Evolutionary conservation across 1,140 invertebrate species (phyloP).

Genomic region (Lucilia cuprina): DNA sequence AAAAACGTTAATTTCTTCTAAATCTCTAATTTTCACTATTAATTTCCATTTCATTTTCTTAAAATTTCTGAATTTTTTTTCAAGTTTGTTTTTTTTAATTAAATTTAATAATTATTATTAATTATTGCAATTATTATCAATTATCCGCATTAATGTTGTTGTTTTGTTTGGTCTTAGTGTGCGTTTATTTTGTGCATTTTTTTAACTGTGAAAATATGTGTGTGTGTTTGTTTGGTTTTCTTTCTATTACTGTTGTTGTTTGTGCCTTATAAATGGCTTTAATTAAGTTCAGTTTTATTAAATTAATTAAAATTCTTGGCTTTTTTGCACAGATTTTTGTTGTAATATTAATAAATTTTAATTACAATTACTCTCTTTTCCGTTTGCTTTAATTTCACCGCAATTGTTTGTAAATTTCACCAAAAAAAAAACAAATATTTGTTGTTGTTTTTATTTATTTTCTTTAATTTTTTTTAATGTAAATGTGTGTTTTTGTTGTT

Average conservation of each 20-base stretch:
- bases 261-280: background rate
- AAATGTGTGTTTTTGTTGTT: conserved; percentile 12
- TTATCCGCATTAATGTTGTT: background rate
- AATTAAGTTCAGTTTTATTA: conserved; percentile 18
- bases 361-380: background rate
- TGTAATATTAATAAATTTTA: background rate
- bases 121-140: conserved; percentile 15
- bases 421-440: background rate
- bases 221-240: background rate
- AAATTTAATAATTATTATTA: background rate
- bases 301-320: background rate
- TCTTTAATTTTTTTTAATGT: conserved; percentile 5
- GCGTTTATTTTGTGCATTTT: too few relatives aligned
- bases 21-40: background rate
- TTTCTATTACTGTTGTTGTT: too few relatives aligned
- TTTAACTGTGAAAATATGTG: background rate
- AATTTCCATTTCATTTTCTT: background rate
- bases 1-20: too few relatives aligned
- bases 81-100: background rate
- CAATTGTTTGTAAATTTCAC: background rate
- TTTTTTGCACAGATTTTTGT: background rate
- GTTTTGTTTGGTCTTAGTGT: too few relatives aligned
- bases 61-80: background rate
- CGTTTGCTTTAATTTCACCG: background rate
- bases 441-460: conserved; percentile 24